Base-by-base conservation (phyloP, 2,888 invertebrate species). In the Leptinotarsa peninsularis region DNA sequence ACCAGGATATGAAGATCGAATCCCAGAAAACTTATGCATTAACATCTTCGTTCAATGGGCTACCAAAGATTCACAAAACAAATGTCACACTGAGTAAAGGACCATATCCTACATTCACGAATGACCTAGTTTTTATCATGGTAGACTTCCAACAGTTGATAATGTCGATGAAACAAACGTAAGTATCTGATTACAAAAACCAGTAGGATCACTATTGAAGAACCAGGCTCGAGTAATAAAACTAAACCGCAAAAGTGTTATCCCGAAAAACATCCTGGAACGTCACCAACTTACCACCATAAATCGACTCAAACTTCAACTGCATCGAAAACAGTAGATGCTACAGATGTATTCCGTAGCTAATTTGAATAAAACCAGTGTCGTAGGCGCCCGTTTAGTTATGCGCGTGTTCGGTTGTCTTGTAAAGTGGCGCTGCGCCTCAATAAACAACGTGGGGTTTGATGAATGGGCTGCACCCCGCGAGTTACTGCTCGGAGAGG, bases 311-410 rank as follows among this genome's bases (percentile, higher is more conserved):
- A 0, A 10, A n/a, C 63, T 63, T 7, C 63, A 10, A 1, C 63
- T n/a, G 63, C 43, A 63, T 63, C 72, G 67, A 71, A 73, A 79
- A 81, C 83, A 78, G 84, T 84, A 83, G 82, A 83, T 81, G 79
- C 80, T 83, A 86, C 85, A 84, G 83, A 83, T 85, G 85, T 85
- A 83, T 80, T 79, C 80, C 80, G 78, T 80, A 81, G 78, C 83
- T 86, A 86, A 86, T 86, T 85, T 86, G 85, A 86, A 85, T 86
- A 85, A 83, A 85, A 85, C 84, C 83, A 83, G 84, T 84, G 83
- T 84, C 84, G 85, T 84, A 84, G 85, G 86, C 85, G 85, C 84
- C 83, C 80, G 81, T 80, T 85, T 85, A 85, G 84, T 85, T 85
- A 85, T 85, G 84, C 84, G 80, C 84, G 84, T 85, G 84, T 84